Conservation (phyloP, 1,140 invertebrate genomes). For the Trichonephila inaurata region DNA sequence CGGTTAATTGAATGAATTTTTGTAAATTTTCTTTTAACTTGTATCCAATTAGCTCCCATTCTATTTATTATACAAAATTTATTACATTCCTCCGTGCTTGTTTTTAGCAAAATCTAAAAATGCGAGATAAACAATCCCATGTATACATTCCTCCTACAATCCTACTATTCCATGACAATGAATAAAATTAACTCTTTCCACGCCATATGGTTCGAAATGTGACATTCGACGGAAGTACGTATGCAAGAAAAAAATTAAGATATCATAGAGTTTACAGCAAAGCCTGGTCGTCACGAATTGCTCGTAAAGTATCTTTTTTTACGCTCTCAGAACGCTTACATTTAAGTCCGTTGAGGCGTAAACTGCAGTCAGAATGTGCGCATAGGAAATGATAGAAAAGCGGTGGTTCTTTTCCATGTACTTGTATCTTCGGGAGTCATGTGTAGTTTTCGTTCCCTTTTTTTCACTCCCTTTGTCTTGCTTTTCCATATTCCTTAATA, state of each 20-base stretch:
- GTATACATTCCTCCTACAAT: neutral
- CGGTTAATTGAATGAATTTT: no score
- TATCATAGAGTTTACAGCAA: neutral
- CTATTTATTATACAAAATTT: no score
- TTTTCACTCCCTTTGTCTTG: neutral
- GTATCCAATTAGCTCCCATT: no score
- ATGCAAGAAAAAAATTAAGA: neutral
- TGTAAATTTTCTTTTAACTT: no score
- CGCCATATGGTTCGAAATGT: constrained; percentile 1
- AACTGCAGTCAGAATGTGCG: constrained; percentile 33
- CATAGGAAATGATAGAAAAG: constrained; percentile 22
- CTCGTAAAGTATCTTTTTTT: constrained; percentile 46
- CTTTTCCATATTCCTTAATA: constrained; percentile 42
- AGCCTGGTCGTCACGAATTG: constrained; percentile 5
- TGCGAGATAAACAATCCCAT: neutral
- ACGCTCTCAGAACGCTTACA: neutral
- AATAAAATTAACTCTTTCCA: constrained; percentile 58
- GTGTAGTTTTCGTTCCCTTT: neutral
- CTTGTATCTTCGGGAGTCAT: neutral
- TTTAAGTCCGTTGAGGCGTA: constrained; percentile 38
- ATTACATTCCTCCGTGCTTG: no score
- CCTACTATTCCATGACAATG: neutral
- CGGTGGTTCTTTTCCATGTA: neutral
- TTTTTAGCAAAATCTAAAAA: neutral
- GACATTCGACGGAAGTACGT: neutral